Evolutionary conservation across 2,888 invertebrate genomes (phyloP), one percentile per base, ranked within the genome.

Genomic region (Ischnura elegans): DNA sequence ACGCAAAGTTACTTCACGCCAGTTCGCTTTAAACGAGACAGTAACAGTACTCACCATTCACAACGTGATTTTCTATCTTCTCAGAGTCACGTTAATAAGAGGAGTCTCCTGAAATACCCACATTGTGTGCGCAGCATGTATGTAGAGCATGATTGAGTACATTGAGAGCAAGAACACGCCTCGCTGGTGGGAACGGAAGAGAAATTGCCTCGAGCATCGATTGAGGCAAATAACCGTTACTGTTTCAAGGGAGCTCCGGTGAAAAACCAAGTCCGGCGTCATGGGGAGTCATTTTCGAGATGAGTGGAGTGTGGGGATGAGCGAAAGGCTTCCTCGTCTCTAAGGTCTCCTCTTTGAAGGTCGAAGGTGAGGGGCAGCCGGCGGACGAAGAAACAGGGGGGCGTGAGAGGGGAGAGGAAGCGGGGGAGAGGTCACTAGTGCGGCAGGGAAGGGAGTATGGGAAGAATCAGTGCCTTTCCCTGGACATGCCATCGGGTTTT

Each of bases 341-440:
- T 36, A 25, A 21, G 36, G 76, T 51, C 51, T 51, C 51, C 13
- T 19, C 51, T 51, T 19, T 36, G 76, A 76, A 76, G 76, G 76
- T 76, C 76, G 76, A 76, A 76, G 76, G 76, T 76, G 76, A 76
- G 76, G 76, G 76, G 76, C 76, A 76, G 16, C 36, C 76, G 36
- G 76, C 19, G 5, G 25, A 76, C 21, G 25, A 36, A 76, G 25
- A 19, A 51, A 51, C 25, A 13, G 76, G 36, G 10, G 29, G 29
- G 76, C 4, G 76, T 25, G 76, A 76, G 76, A 76, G n/a, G 6
- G 61, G 66, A 66, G 5, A 29, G 76, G 13, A 0, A 61, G 61
- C 10, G 4, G 13, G 36, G 3, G 76, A 76, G 76, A 76, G 76
- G 76, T 36, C 76, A 76, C 76, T 76, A 25, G 29, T 51, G 76